Conservation (phyloP, 2,797 vertebrate species). For the Pseudomugil tenellus region DNA sequence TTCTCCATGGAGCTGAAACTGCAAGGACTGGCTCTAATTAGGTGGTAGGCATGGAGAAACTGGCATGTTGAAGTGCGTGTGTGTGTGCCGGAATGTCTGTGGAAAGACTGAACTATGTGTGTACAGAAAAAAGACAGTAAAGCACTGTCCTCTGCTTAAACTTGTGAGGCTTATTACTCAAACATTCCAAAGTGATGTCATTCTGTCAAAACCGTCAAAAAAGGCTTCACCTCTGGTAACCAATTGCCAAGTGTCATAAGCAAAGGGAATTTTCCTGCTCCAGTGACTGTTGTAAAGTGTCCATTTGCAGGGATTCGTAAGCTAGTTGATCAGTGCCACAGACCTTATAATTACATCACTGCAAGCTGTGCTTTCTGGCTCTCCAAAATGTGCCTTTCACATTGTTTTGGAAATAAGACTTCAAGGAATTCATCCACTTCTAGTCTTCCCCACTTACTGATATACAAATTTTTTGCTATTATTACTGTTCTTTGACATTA, state of each 20-base stretch:
- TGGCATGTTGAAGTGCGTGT: constrained; percentile 60
- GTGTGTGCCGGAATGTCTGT: constrained; percentile 19
- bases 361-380: constrained; percentile 25
- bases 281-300: constrained; percentile 21
- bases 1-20: constrained; percentile 73
- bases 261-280: constrained; percentile 8
- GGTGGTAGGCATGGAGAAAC: constrained; percentile 73
- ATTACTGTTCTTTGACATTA: constrained; percentile 5
- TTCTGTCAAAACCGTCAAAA: constrained; percentile 59
- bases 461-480: neutral
- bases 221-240: constrained; percentile 60
- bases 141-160: constrained; percentile 67
- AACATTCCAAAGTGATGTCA: constrained; percentile 64
- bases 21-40: constrained; percentile 81
- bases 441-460: constrained; percentile 4
- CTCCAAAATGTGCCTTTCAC: constrained; percentile 3
- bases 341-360: constrained; percentile 28
- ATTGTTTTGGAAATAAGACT: constrained; percentile 7
- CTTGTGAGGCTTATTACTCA: constrained; percentile 72
- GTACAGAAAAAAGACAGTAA: constrained; percentile 50
- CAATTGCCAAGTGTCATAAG: constrained; percentile 54
- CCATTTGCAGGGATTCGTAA: constrained; percentile 26
- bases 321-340: constrained; percentile 28
- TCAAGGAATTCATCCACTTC: constrained; percentile 7
- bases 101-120: constrained; percentile 21